phyloP scores from a whole-genome alignment of 2,888 invertebrate species.

The Noctua janthina region DNA sequence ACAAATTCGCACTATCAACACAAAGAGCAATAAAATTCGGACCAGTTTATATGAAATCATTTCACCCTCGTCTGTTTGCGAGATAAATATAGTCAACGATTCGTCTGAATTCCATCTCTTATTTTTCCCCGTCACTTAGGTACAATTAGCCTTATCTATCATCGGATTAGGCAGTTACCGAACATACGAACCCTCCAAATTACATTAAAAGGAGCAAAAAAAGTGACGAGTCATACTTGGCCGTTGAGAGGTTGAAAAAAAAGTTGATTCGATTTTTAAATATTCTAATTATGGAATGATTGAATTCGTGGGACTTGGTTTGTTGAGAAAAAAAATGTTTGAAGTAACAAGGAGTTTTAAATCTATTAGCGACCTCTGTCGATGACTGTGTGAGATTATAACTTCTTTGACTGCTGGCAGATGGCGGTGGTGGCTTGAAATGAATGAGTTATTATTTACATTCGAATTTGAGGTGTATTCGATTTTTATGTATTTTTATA shows the following conservation, averaged over 20 bases:
- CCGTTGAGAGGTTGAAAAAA: constrained; percentile 40
- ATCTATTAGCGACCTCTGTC: constrained; percentile 52
- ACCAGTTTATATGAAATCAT: not conserved
- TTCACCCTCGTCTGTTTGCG: constrained; percentile 16
- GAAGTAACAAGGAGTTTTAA: not conserved
- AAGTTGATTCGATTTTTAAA: constrained; percentile 56
- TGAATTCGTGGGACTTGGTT: constrained; percentile 31
- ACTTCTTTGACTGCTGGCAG: constrained; percentile 11
- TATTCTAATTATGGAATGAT: constrained; percentile 51
- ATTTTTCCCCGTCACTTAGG: constrained; percentile 65
- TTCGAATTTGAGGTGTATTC: not conserved
- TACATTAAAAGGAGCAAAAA: constrained; percentile 72
- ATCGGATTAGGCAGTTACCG: constrained; percentile 69
- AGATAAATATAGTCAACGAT: constrained; percentile 30
- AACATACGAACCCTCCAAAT: constrained; percentile 72
- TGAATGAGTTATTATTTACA: not conserved
- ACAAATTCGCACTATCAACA: too few relatives aligned
- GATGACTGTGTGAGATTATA: constrained; percentile 3
- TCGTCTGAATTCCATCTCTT: constrained; percentile 25
- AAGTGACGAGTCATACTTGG: constrained; percentile 68
- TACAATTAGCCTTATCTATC: constrained; percentile 77
- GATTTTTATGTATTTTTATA: not conserved
- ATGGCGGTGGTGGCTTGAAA: constrained; percentile 40
- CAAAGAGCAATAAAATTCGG: not conserved
- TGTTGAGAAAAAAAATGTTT: constrained; percentile 20